Base-by-base conservation (phyloP, 2,113 vertebrate species). In the Trichechus manatus region DNA sequence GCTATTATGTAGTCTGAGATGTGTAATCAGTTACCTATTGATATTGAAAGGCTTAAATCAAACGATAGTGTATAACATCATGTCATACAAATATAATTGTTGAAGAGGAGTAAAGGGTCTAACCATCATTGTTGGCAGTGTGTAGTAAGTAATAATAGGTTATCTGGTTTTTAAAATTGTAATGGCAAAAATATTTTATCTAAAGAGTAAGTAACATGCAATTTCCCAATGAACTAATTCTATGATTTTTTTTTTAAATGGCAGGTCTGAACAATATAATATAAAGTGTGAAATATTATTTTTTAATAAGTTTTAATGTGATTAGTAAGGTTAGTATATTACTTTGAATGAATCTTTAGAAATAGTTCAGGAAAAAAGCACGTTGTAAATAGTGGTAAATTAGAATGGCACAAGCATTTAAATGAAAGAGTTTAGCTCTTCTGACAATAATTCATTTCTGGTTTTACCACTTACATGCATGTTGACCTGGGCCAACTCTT, bases 201-300 rank as follows among this genome's bases (percentile, higher is more conserved):
- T 33, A 78, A 95, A 87, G 3, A 85, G 59, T 68, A 92, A 95
- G 92, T 80, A 95, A 87, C 90, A 88, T 61, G 15, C 2, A 74
- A 72, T 95, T 97, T 93, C 72, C 79, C 93, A 97, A 94, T 91
- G 93, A 95, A 94, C 39, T 53, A 96, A 74, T 89, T 42, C 83
- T 3, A 42, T 91, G 15, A 29, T 91, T 39, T 36, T 0, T 77
- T 96, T 83, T 93, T 93, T 56, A 1, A 94, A 64, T 81, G 61
- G 36, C 3, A 68, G 53, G 3, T 42, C 44, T 23, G 79, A 96
- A 79, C 23, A 89, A 87, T 66, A 50, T 1, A 81, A 53, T 86
- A 70, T 17, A 80, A 93, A 89, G 27, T 59, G 0, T 77, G 84
- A 90, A 91, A 84, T 53, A 64, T 61, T 13, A 70, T 84, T 96